Conservation (phyloP, 2,888 invertebrate genomes). For the Temnothorax rugatulus region DNA sequence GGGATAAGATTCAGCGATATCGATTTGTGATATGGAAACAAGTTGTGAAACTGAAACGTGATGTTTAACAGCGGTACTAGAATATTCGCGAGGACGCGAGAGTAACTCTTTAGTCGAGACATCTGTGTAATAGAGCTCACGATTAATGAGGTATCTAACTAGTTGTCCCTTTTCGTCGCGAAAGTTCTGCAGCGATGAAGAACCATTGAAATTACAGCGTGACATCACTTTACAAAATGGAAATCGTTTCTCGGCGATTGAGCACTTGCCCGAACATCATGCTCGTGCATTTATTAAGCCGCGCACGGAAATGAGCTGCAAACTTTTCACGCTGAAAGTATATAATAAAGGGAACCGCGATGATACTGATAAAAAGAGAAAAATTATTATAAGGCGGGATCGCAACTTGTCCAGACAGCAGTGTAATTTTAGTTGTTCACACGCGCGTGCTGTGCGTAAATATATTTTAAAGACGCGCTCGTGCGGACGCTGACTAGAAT, state of each 20-base stretch:
- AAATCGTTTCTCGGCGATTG: slow-evolving; percentile 48
- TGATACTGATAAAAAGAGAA: neutral
- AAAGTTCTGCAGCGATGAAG: slow-evolving; percentile 64
- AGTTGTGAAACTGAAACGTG: slow-evolving; percentile 50
- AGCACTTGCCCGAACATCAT: neutral
- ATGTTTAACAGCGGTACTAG: slow-evolving; percentile 59
- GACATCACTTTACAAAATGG: slow-evolving; percentile 54
- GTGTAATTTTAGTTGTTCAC: slow-evolving; percentile 30
- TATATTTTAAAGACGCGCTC: slow-evolving; percentile 39
- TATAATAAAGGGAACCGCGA: neutral
- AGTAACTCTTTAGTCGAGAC: slow-evolving; percentile 59
- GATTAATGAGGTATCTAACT: slow-evolving; percentile 70
- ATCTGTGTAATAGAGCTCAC: slow-evolving; percentile 63
- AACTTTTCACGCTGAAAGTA: neutral
- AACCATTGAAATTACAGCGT: slow-evolving; percentile 67
- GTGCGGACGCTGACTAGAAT: slow-evolving; percentile 30
- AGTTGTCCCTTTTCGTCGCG: slow-evolving; percentile 53
- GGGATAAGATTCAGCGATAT: neutral
- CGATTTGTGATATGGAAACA: slow-evolving; percentile 12
- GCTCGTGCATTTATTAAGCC: neutral
- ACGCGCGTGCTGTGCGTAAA: slow-evolving; percentile 23
- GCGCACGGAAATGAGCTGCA: neutral
- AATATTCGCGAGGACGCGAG: slow-evolving; percentile 60
- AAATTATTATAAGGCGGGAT: neutral
- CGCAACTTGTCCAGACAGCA: slow-evolving; percentile 10